Conservation (phyloP, 2,888 invertebrate species). For the Pristionchus entomophagus region DNA sequence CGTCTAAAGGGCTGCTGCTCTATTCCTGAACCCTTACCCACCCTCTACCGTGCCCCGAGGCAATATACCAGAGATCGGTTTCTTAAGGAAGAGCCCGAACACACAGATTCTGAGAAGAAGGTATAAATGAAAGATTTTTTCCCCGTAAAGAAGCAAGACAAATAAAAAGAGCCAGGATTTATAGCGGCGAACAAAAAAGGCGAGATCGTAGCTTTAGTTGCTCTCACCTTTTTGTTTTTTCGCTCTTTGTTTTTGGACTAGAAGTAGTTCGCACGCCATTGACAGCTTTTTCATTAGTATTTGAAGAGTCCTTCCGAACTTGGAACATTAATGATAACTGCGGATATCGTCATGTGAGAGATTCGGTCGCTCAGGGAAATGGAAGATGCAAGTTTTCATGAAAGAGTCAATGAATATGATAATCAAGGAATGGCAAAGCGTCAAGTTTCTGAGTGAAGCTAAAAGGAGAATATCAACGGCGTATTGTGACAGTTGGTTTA, state of each 20-base stretch:
- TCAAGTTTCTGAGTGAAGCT: neutral
- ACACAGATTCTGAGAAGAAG: neutral
- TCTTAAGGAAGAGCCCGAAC: neutral
- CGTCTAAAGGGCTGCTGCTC: neutral
- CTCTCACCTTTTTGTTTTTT: neutral
- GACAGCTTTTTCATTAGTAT: neutral
- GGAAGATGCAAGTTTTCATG: neutral
- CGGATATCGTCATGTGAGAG: neutral
- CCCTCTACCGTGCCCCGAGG: neutral
- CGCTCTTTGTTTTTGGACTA: neutral
- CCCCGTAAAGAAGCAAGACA: neutral
- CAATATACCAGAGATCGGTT: neutral
- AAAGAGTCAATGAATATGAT: conserved; percentile 2
- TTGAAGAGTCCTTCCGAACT: neutral
- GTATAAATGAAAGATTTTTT: neutral
- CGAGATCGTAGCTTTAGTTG: neutral
- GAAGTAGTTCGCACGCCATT: neutral
- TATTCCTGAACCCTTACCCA: neutral
- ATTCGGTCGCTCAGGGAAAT: neutral
- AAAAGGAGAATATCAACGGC: neutral
- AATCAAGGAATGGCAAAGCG: neutral
- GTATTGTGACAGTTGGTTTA: neutral
- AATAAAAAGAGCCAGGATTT: neutral
- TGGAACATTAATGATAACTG: neutral
- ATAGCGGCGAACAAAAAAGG: neutral